Evolutionary conservation across 2,888 invertebrate species (phyloP), one percentile per base, ranked within the genome.

Genomic region (Drosophila aldrichi): DNA sequence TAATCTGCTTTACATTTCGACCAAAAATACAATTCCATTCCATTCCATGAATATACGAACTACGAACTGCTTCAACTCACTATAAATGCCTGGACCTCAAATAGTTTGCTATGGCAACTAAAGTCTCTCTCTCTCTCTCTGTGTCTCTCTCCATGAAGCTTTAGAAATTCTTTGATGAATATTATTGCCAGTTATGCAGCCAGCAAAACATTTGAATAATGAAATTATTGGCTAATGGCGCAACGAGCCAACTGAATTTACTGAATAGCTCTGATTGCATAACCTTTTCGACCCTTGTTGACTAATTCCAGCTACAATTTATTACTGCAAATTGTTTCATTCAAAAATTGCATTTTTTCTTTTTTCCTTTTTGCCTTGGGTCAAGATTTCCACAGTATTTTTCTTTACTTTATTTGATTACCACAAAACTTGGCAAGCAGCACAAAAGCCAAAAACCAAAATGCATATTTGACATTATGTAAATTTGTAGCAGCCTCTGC

Each of bases 171-270:
- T n/a, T 48, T 18, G 34, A 18, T 48, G 34, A 67, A 75, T 57
- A 65, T 67, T 60, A 62, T 76, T 70, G 60, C 51, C 54, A 59
- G 72, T 44, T 58, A 76, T 69, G 61, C 61, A 65, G 69, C 10
- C 63, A 46, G 63, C 69, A 51, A 83, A 83, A 74, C 76, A 74
- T 74, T 84, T 74, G 63, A 74, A 71, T 80, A 82, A 74, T 78
- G 74, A 76, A 80, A 69, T 75, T 81, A 81, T 71, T 69, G 51
- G 55, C 74, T 74, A 64, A 74, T 73, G 66, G 60, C 51, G 41
- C 59, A 59, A 56, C 18, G 52, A 40, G 38, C 3, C 7, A 29
- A 44, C 25, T 46, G 41, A 34, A 48, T 61, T 61, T 46, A 43
- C 60, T 54, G 18, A 43, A 32, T 6, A 32, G 18, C 48, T 32